Conservation (phyloP, 1,140 invertebrate species). For the Acromyrmex echinatior region DNA sequence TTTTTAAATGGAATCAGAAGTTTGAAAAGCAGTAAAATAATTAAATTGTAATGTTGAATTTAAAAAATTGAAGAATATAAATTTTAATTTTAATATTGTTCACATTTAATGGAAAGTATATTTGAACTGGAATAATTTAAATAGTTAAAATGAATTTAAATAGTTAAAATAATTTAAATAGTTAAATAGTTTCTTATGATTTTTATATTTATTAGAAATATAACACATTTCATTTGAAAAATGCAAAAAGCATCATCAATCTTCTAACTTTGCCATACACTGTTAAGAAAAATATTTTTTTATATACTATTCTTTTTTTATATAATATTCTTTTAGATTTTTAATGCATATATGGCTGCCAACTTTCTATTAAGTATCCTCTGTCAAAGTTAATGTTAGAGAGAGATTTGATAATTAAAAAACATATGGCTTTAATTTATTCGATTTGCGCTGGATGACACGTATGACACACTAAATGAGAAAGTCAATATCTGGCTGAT, state of each 20-base stretch:
- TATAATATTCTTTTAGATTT: background rate
- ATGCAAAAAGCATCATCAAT: background rate
- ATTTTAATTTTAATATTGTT: background rate
- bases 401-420: background rate
- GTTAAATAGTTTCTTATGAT: background rate
- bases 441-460: background rate
- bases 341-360: background rate
- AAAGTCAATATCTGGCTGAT: slow-evolving; percentile 30
- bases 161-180: background rate
- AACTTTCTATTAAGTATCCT: background rate
- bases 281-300: background rate
- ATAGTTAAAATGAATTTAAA: background rate
- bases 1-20: background rate
- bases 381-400: background rate
- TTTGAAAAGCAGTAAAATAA: background rate
- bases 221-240: background rate
- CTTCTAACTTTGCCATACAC: background rate
- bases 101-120: background rate
- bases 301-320: background rate
- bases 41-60: background rate
- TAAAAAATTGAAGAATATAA: background rate
- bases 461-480: background rate
- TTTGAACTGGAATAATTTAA: background rate
- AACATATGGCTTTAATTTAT: slow-evolving; percentile 3
- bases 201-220: background rate